Conservation (phyloP, 2,113 vertebrate species). For the Grallaria varia region DNA sequence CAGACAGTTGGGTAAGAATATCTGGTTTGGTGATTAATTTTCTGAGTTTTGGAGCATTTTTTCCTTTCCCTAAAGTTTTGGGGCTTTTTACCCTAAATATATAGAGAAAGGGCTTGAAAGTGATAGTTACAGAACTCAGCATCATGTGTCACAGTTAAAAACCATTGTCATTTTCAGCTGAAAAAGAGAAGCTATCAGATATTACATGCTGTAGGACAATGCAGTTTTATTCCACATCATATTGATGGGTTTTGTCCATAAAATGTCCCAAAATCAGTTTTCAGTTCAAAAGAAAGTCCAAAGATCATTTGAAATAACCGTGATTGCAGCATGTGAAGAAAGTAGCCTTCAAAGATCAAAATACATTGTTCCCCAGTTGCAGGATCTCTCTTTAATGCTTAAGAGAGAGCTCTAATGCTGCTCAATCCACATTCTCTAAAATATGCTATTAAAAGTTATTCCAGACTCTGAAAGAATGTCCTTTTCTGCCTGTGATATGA, state of each 20-base stretch:
- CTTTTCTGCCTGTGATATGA: fast-evolving
- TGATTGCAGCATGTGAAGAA: neutral
- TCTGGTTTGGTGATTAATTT: neutral
- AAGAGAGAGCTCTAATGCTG: neutral
- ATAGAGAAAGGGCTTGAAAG: neutral
- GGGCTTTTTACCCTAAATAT: neutral
- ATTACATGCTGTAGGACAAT: neutral
- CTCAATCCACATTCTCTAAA: neutral
- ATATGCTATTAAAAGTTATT: neutral
- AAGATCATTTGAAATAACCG: neutral
- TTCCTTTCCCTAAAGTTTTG: neutral
- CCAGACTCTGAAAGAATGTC: neutral
- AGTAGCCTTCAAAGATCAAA: neutral
- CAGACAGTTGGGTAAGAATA: neutral
- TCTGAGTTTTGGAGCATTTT: neutral
- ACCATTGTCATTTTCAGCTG: fast-evolving
- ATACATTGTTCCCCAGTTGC: neutral
- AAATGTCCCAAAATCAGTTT: neutral
- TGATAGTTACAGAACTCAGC: neutral
- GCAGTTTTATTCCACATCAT: neutral
- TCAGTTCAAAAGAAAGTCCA: neutral
- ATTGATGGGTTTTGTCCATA: neutral
- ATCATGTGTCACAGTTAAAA: neutral
- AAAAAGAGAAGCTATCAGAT: neutral
- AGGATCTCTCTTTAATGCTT: neutral